Base-by-base conservation (phyloP, 2,888 invertebrate genomes). In the Tetragnatha montana region DNA sequence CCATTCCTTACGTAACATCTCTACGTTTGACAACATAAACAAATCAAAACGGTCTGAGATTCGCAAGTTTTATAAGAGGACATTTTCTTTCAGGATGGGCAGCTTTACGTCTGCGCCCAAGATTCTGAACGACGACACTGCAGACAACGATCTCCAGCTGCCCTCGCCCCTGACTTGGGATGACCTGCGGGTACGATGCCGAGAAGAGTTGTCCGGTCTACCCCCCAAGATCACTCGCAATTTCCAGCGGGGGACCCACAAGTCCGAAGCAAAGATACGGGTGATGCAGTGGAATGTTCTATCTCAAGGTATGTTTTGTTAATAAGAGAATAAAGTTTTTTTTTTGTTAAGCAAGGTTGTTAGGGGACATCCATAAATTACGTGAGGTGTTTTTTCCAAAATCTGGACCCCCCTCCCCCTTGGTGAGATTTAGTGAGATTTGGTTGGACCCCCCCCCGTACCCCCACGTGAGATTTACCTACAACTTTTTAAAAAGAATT, bases 251-350 rank as follows among this genome's bases (percentile, higher is more conserved):
- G 76, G 75, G 10, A 79, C 14, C 50, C 22, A 60, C 22, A 47
- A 81, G 6, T 69, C 60, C 17, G 88, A 88, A 3, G 19, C 8
- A n/a, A 71, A 75, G 51, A 79, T 91, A 22, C 74, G 91, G 82
- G 93, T 96, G 81, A 94, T 96, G 91, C 96, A 96, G 92, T 96
- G 96, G 96, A 96, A 96, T 93, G 94, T 96, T 91, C 93, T 96
- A 76, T 95, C 96, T 19, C 96, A 96, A 95, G 95, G 96, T 96
- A 94, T 81, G 51, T 7, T 49, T 17, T 60, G 0, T 60, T 60
- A 10, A 35, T 35, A 35, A 35, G 35, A 35, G 35, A 35, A 35
- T 35, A 35, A 35, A 35, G n/a, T 71, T 71, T 17, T n/a, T 17
- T 71, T 71, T 71, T 19, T n/a, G 8, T 14, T 73, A 8, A 19